Conservation (phyloP, 2,797 vertebrate genomes). For the Bovichtus variegatus region DNA sequence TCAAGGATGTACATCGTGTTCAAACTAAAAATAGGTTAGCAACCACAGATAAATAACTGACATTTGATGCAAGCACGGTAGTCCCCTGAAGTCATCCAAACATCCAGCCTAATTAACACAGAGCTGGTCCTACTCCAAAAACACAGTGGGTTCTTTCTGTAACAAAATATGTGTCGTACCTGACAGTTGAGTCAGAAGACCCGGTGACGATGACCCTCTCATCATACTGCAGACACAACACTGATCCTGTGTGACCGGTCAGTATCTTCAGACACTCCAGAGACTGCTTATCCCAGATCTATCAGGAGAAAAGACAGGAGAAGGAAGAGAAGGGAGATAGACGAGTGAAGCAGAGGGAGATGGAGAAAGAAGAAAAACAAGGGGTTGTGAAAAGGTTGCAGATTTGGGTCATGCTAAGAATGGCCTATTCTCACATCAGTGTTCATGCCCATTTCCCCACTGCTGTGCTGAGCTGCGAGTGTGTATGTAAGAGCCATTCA, state of each 20-base stretch:
- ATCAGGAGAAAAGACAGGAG: constrained; percentile 14
- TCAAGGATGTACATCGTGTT: background rate
- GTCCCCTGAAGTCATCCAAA: background rate
- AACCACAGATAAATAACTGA: background rate
- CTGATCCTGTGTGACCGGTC: constrained; percentile 98
- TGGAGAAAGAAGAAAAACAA: constrained; percentile 17
- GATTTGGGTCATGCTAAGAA: constrained; percentile 69
- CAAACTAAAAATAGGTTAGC: background rate
- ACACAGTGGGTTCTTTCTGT: background rate
- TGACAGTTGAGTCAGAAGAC: constrained; percentile 97
- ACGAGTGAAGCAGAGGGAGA: constrained; percentile 13
- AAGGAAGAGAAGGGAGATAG: background rate
- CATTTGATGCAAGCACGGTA: background rate
- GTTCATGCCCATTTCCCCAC: constrained; percentile 69
- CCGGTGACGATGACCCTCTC: constrained; percentile 98
- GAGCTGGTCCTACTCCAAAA: background rate
- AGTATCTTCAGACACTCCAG: constrained; percentile 98
- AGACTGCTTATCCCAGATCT: constrained; percentile 99
- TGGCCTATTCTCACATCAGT: constrained; percentile 55
- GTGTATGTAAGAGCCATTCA: constrained; percentile 33
- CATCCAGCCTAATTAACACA: background rate
- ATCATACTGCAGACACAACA: constrained; percentile 98
- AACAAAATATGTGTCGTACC: constrained; percentile 76
- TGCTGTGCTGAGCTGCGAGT: constrained; percentile 37
- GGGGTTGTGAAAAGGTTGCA: constrained; percentile 54